These are phyloP conservation scores for Mormyrus hasselquistii DNA, from an alignment of 2,797 vertebrate species.

Conservation along the genomic window DNA sequence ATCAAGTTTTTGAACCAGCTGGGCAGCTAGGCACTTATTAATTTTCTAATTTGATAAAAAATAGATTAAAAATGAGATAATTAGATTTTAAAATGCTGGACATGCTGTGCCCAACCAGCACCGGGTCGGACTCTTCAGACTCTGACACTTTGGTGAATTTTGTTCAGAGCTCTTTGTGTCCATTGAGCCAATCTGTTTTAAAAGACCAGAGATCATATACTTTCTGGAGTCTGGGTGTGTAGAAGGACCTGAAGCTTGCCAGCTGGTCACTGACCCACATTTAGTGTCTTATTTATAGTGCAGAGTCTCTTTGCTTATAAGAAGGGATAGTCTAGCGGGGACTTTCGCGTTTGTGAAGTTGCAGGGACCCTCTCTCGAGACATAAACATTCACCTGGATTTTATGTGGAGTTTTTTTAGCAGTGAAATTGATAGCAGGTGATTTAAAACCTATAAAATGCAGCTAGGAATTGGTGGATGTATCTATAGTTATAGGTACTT, in stretches of 20 bases:
- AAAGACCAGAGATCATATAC: background rate
- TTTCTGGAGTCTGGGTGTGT: background rate
- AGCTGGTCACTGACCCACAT: slow-evolving; percentile 11
- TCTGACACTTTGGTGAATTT: background rate
- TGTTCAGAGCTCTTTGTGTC: background rate
- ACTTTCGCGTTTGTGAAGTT: background rate
- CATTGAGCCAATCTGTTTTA: background rate
- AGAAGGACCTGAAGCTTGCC: background rate
- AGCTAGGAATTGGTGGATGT: background rate
- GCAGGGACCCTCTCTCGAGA: background rate
- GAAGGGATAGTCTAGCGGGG: background rate
- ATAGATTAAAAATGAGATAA: background rate
- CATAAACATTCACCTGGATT: background rate
- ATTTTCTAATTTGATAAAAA: background rate
- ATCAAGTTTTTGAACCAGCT: background rate
- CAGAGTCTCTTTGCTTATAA: background rate
- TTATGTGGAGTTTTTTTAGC: background rate
- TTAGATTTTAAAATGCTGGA: background rate
- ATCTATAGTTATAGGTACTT: background rate
- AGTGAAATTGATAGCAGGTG: background rate
- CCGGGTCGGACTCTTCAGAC: background rate
- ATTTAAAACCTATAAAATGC: background rate
- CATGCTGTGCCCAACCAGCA: background rate
- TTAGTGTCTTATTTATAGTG: slow-evolving; percentile 11
- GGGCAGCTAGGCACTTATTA: background rate